phyloP scores from a whole-genome alignment of 2,888 invertebrate genomes.

The Nipponacmea schrenckii region DNA sequence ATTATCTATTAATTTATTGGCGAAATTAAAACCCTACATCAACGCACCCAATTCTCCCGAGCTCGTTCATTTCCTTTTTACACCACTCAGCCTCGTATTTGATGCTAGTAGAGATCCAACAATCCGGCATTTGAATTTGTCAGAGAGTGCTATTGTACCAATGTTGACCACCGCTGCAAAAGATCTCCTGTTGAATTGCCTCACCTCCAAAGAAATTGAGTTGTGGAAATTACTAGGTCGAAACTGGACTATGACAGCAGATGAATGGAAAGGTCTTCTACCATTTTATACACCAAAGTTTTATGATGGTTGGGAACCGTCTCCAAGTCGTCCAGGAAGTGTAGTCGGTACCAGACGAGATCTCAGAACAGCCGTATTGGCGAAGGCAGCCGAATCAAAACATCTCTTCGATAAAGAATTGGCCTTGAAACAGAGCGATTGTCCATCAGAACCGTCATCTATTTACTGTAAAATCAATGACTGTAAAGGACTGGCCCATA shows the following conservation, averaged over 20 bases:
- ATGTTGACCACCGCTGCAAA: constrained; percentile 91
- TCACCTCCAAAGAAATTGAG: constrained; percentile 97
- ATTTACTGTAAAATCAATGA: no score
- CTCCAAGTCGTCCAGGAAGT: constrained; percentile 23
- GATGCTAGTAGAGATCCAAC: constrained; percentile 94
- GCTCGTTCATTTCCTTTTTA: constrained; percentile 97
- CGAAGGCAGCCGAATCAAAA: no score
- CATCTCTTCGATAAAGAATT: no score
- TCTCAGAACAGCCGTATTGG: no score
- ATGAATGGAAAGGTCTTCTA: constrained; percentile 93
- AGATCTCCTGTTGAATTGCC: constrained; percentile 94
- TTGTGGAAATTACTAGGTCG: constrained; percentile 97
- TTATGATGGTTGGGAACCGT: constrained; percentile 88
- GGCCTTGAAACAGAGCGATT: no score
- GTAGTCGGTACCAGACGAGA: no score
- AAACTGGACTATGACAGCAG: constrained; percentile 86
- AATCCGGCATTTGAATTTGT: constrained; percentile 80
- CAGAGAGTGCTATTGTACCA: constrained; percentile 84
- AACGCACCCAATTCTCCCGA: constrained; percentile 99
- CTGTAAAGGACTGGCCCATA: no score
- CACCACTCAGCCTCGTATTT: constrained; percentile 95
- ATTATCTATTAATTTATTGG: constrained; percentile 94
- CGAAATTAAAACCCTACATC: constrained; percentile 95
- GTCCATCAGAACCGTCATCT: no score
- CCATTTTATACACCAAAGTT: constrained; percentile 95